Evolutionary conservation across 2,888 invertebrate species (phyloP).

Genomic region (Capitulum mitella): DNA sequence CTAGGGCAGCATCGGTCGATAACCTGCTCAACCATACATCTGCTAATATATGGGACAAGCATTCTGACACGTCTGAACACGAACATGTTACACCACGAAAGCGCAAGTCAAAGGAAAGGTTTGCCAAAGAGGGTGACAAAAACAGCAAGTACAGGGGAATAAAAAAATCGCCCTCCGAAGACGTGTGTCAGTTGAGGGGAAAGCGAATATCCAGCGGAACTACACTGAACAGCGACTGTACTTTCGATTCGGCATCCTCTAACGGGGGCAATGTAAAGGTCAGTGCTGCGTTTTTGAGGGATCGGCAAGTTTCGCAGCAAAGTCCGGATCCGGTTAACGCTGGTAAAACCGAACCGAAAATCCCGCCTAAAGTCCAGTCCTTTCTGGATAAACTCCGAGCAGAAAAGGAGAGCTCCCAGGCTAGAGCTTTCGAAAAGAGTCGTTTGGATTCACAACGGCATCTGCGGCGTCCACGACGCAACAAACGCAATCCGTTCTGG

Average conservation of each 20-base stretch:
- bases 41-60: neutral
- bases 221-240: neutral
- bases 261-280: neutral
- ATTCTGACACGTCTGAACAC: neutral
- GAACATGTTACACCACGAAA: neutral
- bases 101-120: neutral
- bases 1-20: neutral
- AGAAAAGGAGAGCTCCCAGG: slow-evolving; percentile 2
- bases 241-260: neutral
- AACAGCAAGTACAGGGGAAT: neutral
- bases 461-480: neutral
- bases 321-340: neutral
- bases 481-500: slow-evolving; percentile 18
- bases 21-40: neutral
- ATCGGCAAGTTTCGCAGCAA: neutral
- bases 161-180: neutral
- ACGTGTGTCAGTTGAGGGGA: neutral
- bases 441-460: neutral
- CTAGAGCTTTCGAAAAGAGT: neutral
- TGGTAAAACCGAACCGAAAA: neutral
- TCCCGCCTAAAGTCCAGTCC: neutral
- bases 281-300: too few relatives aligned
- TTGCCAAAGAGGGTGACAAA: neutral
- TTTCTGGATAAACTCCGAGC: neutral
- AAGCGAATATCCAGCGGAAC: neutral